These are phyloP conservation scores for Peromyscus polionotus DNA, from an alignment of 2,113 vertebrate genomes.

Conservation along the genomic window DNA sequence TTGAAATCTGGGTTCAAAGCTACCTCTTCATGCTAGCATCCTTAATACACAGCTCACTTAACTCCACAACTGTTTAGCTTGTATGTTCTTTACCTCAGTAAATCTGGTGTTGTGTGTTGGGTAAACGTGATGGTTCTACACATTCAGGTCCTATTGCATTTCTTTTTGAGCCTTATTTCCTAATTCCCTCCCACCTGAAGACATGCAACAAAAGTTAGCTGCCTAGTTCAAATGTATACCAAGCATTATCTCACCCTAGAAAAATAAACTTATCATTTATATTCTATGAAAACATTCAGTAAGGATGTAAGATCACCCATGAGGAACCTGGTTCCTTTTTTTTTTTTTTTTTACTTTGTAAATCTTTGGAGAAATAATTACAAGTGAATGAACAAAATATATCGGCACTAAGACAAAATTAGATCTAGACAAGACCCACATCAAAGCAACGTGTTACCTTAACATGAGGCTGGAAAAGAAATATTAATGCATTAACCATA, in stretches of 20 bases:
- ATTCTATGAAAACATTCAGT: background rate
- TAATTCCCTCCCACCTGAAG: background rate
- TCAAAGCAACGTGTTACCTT: background rate
- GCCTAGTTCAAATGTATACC: background rate
- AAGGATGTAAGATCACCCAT: background rate
- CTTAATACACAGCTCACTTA: background rate
- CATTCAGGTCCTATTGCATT: background rate
- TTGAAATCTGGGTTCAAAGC: background rate
- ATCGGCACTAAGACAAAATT: background rate
- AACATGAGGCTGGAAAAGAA: background rate
- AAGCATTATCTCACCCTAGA: slow-evolving; percentile 16
- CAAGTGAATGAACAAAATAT: background rate
- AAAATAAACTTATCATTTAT: background rate
- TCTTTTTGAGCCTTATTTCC: background rate
- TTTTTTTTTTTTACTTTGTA: slow-evolving; percentile 23
- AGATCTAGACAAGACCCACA: background rate
- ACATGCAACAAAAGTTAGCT: background rate
- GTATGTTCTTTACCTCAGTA: background rate
- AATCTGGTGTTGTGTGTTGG: background rate
- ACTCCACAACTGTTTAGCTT: background rate
- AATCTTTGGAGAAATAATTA: background rate
- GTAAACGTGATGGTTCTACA: background rate
- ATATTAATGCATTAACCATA: background rate
- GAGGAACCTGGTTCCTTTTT: background rate
- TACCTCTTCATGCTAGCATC: background rate